Base-by-base conservation (phyloP, 1,140 invertebrate genomes). In the Colletes latitarsis region DNA sequence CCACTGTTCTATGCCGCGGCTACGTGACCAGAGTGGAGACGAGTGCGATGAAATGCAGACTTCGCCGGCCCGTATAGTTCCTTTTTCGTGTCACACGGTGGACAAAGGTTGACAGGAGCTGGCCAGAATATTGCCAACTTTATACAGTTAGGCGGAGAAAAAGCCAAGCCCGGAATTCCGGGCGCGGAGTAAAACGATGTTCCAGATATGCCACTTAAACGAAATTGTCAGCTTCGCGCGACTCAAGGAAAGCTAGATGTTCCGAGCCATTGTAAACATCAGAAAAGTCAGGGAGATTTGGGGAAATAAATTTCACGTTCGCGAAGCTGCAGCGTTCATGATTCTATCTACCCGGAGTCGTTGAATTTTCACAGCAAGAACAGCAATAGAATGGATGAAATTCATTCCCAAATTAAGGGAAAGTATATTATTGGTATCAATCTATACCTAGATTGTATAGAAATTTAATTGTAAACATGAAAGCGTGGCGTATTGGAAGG, bases 131-230 rank as follows among this genome's bases (percentile, higher is more conserved):
- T 49, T 19, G 77, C 58, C 19, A 55, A 73, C n/a, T 78, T 78
- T 63, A 55, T 46, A 64, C 39, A 46, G 58, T 55, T 8, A 52
- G 17, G 6, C 0, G 17, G 58, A 46, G n/a, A 30, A 60, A 49
- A 63, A 46, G 68, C 15, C n/a, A 62, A 19, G 41, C 8, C 15
- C 39, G 60, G 60, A 78, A 63, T 73, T 78, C 77, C 49, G 60
- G 30, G 49, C 49, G 69, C 19, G 46, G 69, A 72, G 63, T 78
- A 78, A 73, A 78, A 64, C 69, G 39, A n/a, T 19, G 77, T 5
- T 73, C 77, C 57, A 73, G 69, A 78, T 78, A 78, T 73, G 77
- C 77, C 77, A 78, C 60, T 78, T 78, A 73, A 72, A 19, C 69
- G 77, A 64, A 73, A 78, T 73, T 78, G 77, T 78, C 77, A 78